Conservation (phyloP, 2,888 invertebrate species). For the Drosophila mercatorum region DNA sequence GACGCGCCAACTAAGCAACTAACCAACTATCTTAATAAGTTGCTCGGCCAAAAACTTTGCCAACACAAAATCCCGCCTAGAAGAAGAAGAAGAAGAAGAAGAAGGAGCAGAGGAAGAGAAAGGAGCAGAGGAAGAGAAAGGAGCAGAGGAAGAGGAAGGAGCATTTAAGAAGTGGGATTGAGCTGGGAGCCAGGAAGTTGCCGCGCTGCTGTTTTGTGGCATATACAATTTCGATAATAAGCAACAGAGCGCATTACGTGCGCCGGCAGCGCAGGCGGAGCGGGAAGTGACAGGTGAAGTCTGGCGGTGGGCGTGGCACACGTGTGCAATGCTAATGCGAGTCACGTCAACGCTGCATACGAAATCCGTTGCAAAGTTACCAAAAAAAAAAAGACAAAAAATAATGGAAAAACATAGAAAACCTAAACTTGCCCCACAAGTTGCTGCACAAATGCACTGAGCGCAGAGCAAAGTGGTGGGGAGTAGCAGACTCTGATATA, state of each 20-base stretch:
- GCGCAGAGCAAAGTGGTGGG: neutral
- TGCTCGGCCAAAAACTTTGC: constrained; percentile 68
- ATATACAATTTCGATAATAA: constrained; percentile 80
- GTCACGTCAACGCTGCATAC: constrained; percentile 79
- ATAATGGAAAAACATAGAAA: constrained; percentile 10
- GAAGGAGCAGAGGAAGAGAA: neutral
- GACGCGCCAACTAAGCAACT: constrained; percentile 70
- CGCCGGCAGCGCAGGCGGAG: neutral
- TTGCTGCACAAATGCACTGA: constrained; percentile 20
- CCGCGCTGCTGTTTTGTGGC: constrained; percentile 63
- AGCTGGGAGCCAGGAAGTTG: constrained; percentile 56
- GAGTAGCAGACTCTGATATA: neutral
- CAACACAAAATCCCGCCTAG: constrained; percentile 15
- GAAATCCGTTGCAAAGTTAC: constrained; percentile 66
- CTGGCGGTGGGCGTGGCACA: constrained; percentile 49
- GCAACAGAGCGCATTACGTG: constrained; percentile 61
- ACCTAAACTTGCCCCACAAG: constrained; percentile 40
- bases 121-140: neutral
- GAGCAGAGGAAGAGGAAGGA: neutral
- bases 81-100: neutral
- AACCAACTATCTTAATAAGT: constrained; percentile 76
- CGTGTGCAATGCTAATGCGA: constrained; percentile 74
- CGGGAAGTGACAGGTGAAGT: neutral
- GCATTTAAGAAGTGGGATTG: constrained; percentile 9
- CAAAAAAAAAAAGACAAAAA: neutral